phyloP scores from a whole-genome alignment of 2,113 vertebrate species.

The Spizaetus ornatus region DNA sequence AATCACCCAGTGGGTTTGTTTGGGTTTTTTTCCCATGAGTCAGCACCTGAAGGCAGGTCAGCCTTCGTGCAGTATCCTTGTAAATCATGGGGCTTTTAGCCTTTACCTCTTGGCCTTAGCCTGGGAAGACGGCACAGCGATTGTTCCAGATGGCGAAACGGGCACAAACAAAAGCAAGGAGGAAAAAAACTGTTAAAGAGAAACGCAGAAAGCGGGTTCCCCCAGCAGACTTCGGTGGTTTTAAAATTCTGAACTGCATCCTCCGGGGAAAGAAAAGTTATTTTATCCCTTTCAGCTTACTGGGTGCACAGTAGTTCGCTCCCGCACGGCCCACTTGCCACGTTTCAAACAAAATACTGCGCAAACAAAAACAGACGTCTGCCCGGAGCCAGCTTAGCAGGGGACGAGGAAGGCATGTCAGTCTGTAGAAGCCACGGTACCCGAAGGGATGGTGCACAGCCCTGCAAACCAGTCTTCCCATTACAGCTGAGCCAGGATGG shows the following conservation, averaged over 20 bases:
- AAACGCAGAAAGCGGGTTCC: neutral
- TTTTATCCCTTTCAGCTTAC: neutral
- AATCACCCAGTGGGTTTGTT: neutral
- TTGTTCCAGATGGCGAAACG: neutral
- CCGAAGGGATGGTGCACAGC: neutral
- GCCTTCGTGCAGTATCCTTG: neutral
- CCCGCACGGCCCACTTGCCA: neutral
- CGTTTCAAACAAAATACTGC: neutral
- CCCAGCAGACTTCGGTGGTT: neutral
- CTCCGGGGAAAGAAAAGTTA: neutral
- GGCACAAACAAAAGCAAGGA: neutral
- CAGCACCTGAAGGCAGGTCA: neutral
- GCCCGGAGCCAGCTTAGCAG: neutral
- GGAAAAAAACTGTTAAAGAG: neutral
- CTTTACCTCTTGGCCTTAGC: neutral
- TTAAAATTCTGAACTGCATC: neutral
- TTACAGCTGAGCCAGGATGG: neutral
- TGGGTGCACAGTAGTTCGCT: neutral
- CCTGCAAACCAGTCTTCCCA: neutral
- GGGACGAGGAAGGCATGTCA: neutral
- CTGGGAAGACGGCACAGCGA: neutral
- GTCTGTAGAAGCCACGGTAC: fast-evolving
- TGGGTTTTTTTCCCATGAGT: neutral
- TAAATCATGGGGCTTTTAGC: neutral
- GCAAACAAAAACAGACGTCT: neutral